Base-by-base conservation (phyloP, 2,113 vertebrate genomes). In the Lamprologus sp. region DNA sequence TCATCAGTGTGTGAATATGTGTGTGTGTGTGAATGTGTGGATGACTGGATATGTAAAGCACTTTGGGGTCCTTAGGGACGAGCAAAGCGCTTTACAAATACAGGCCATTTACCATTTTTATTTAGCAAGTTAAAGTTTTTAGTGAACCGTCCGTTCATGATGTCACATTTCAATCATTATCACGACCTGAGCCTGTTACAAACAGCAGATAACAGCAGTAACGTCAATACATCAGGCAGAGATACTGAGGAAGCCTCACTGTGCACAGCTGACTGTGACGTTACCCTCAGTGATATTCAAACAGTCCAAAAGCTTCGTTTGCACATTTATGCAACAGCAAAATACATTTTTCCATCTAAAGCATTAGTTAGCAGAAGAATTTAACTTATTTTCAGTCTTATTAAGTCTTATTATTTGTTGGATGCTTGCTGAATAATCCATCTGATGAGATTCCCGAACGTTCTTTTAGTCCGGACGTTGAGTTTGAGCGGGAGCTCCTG, bases 21-120 rank as follows among this genome's bases (percentile, higher is more conserved):
- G 23, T 2, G 4, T 40, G 1, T 53, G 49, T n/a, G 49, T 23
- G 23, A 23, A 23, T 23, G 23, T 1, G 23, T 26, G 23, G 23
- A 26, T 37, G 51, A 0, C 51, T 21, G 51, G 5, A 0, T 54
- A 1, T 54, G n/a, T 21, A 54, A 54, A 54, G 51, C 0, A 2
- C 51, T 54, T 54, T 6, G 51, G 51, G n/a, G 5, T 53, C 9
- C 51, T 21, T 4, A 4, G n/a, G 51, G n/a, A 54, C 3, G 0
- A 54, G 3, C 0, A 54, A 54, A 54, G 10, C 1, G 3, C 51
- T 54, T 0, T 7, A 23, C 0, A 54, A 54, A 12, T 54, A 1
- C 51, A 54, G 51, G 0, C 51, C 3, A 7, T 54, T 10, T 11
- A 53, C 9, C 5, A 21, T 53, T 53, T 63, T 63, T n/a, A 35